Percentiles rank a stretch among this genome's conserved stretches.
Evolutionary conservation across 2,888 invertebrate genomes (phyloP).

Genomic region (Tholera decimalis): DNA sequence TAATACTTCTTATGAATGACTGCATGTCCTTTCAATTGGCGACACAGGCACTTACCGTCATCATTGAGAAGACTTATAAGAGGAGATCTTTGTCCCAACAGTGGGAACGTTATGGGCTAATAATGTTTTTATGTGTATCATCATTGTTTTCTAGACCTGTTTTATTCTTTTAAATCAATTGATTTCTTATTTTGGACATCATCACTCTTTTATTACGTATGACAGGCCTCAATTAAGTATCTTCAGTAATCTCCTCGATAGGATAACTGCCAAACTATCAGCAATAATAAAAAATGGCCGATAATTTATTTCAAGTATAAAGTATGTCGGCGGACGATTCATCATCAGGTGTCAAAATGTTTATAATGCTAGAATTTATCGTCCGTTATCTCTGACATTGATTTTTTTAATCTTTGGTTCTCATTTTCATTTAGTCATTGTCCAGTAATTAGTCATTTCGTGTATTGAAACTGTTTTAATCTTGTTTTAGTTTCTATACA

Average conservation of each 20-base stretch:
- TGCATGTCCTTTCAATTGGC: too few relatives aligned
- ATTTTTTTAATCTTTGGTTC: slow-evolving; percentile 20
- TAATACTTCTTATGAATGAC: too few relatives aligned
- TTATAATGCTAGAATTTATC: slow-evolving; percentile 58
- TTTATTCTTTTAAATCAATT: not conserved
- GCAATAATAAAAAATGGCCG: slow-evolving; percentile 18
- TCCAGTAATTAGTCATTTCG: slow-evolving; percentile 10
- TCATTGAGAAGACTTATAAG: too few relatives aligned
- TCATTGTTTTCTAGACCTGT: not conserved
- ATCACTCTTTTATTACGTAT: slow-evolving; percentile 8
- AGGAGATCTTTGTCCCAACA: too few relatives aligned
- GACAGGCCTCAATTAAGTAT: slow-evolving; percentile 29
- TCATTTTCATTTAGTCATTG: slow-evolving; percentile 4
- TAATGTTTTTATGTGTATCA: not conserved
- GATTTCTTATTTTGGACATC: not conserved
- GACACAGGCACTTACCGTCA: too few relatives aligned
- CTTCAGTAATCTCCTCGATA: slow-evolving; percentile 24
- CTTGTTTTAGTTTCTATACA: not conserved
- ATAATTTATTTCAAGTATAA: slow-evolving; percentile 41
- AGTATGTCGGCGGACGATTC: slow-evolving; percentile 48
- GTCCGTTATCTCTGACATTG: slow-evolving; percentile 41
- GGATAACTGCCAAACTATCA: slow-evolving; percentile 20
- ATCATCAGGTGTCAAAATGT: slow-evolving; percentile 63
- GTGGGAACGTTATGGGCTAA: too few relatives aligned
- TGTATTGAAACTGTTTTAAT: not conserved